A percentile compares a stretch with the other conserved stretches of the same genome.
Conservation (phyloP, 2,113 vertebrate genomes). For the Tragulus kanchil region DNA sequence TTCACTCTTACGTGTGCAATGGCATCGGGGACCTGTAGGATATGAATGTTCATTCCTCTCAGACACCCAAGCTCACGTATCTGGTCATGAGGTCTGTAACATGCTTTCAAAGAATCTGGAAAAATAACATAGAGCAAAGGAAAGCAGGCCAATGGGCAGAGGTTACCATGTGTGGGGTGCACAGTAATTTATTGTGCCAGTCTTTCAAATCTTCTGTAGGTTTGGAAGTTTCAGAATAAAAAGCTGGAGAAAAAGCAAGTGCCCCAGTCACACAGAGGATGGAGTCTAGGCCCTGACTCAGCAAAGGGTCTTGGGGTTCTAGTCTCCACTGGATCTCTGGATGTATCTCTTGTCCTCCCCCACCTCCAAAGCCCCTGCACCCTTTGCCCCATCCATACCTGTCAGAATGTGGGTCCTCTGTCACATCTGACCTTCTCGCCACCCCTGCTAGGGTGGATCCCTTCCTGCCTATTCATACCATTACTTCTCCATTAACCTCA, state of each 20-base stretch:
- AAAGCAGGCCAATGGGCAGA: not conserved
- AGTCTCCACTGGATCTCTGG: not conserved
- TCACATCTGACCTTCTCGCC: not conserved
- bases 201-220: slow-evolving; percentile 6
- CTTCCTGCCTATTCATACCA: not conserved
- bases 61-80: not conserved
- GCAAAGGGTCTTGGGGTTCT: not conserved
- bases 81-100: not conserved
- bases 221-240: slow-evolving; percentile 39
- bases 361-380: not conserved
- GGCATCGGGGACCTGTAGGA: not conserved
- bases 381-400: not conserved
- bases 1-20: not conserved
- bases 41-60: not conserved
- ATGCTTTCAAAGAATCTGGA: slow-evolving; percentile 26
- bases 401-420: not conserved
- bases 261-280: not conserved
- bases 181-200: not conserved
- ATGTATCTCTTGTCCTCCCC: rapidly evolving
- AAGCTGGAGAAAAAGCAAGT: not conserved
- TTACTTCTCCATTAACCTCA: not conserved
- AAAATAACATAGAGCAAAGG: not conserved
- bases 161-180: not conserved
- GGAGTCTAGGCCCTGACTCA: not conserved
- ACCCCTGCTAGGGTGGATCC: rapidly evolving